Percentiles rank a stretch among this genome's conserved stretches.
Conservation (phyloP, 2,888 invertebrate species). For the Drosophila meridionalis region DNA sequence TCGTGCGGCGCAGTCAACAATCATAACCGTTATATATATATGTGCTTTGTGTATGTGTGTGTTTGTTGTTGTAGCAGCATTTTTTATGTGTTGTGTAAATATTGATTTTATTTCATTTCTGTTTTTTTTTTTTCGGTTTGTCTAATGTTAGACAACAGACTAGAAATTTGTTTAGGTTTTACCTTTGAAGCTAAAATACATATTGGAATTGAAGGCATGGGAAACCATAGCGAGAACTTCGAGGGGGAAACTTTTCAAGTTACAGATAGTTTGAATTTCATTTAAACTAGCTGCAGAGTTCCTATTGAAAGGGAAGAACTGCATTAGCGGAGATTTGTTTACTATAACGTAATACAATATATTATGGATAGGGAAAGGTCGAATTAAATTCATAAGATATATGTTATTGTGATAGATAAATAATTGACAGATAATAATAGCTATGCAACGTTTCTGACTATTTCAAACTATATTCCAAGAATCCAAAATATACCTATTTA, state of each 20-base stretch:
- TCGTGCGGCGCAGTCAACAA: slow-evolving; percentile 30
- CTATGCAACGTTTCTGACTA: background rate
- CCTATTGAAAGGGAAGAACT: background rate
- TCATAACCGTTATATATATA: slow-evolving; percentile 51
- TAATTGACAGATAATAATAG: background rate
- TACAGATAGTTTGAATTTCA: background rate
- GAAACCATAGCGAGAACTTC: background rate
- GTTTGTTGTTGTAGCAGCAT: slow-evolving; percentile 45
- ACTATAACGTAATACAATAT: background rate
- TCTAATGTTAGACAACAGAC: slow-evolving; percentile 44
- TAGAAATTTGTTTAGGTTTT: slow-evolving; percentile 56
- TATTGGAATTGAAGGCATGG: background rate
- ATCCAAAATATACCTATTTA: too few species aligned
- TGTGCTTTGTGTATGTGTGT: slow-evolving; percentile 30
- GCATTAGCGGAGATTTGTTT: background rate
- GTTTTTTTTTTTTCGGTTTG: slow-evolving; percentile 22
- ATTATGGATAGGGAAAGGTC: background rate
- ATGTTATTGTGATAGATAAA: background rate
- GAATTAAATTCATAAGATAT: background rate
- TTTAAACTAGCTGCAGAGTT: background rate
- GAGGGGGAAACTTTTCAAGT: background rate
- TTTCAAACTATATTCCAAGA: background rate
- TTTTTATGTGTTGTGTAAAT: slow-evolving; percentile 62
- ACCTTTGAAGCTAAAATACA: slow-evolving; percentile 29
- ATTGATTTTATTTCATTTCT: slow-evolving; percentile 61